Percentiles rank a stretch among this genome's conserved stretches.
Evolutionary conservation across 2,888 invertebrate species (phyloP).

Genomic region (Aleiodes leptofemur): DNA sequence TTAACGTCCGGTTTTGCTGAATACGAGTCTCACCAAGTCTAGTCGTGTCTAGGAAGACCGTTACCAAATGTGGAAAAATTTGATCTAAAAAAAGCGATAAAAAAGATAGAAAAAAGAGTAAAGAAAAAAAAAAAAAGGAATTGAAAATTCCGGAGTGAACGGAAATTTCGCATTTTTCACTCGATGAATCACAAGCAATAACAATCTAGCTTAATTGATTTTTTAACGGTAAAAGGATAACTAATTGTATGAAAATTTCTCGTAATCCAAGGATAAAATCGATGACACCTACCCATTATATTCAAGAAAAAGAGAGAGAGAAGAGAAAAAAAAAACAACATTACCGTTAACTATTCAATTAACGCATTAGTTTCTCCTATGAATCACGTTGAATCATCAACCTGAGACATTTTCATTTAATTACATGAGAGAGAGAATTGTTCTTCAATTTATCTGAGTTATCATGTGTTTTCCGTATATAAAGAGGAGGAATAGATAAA

Average conservation of each 20-base stretch:
- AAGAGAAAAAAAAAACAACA: no score
- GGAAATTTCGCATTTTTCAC: no score
- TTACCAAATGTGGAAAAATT: conserved; percentile 23
- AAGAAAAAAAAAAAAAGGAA: background rate
- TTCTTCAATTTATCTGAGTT: background rate
- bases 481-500: background rate
- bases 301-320: conserved; percentile 1
- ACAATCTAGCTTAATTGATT: background rate
- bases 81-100: background rate
- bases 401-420: background rate
- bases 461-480: background rate
- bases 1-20: conserved; percentile 31
- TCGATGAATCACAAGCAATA: background rate
- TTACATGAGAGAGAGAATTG: background rate
- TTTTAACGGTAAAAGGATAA: background rate
- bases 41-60: conserved; percentile 7
- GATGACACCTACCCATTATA: no score
- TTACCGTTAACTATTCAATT: conserved; percentile 2
- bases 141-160: background rate
- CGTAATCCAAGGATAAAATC: no score
- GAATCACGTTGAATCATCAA: background rate
- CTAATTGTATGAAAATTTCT: background rate
- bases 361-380: background rate
- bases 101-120: no score
- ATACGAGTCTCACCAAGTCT: conserved; percentile 11